Conservation (phyloP, 2,888 invertebrate species). For the Eucera pruinosa region DNA sequence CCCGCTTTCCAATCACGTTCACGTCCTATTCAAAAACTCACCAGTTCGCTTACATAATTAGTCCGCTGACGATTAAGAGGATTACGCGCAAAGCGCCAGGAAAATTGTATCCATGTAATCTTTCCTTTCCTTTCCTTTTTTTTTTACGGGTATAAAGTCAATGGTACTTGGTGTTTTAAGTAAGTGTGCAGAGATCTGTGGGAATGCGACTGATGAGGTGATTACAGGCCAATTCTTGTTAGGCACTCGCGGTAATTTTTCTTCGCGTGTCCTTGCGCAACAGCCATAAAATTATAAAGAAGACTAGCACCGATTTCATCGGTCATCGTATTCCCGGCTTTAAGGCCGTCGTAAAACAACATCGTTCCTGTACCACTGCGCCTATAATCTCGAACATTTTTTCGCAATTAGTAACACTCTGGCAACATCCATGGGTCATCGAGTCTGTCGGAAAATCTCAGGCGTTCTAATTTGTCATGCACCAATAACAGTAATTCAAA, state of each 20-base stretch:
- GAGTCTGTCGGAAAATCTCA: constrained; percentile 30
- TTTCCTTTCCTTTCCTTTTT: neutral
- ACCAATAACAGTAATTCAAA: constrained; percentile 11
- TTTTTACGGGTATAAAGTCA: neutral
- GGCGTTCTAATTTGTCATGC: neutral
- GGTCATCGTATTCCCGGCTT: constrained; percentile 65
- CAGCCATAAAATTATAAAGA: constrained; percentile 69
- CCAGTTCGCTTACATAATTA: constrained; percentile 12
- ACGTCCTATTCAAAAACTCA: neutral
- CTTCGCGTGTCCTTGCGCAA: constrained; percentile 59
- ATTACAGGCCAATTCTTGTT: constrained; percentile 28
- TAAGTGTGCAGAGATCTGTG: constrained; percentile 28
- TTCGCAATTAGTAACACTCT: constrained; percentile 62
- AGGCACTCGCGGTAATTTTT: constrained; percentile 44
- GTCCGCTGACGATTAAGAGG: constrained; percentile 11
- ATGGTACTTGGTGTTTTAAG: neutral
- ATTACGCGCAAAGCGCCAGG: neutral
- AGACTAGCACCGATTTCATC: constrained; percentile 67
- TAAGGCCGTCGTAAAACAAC: constrained; percentile 67
- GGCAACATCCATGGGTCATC: constrained; percentile 43
- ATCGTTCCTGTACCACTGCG: constrained; percentile 35
- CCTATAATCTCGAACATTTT: constrained; percentile 31
- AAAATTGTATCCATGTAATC: constrained; percentile 10
- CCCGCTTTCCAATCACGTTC: constrained; percentile 16
- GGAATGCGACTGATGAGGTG: constrained; percentile 45